Evolutionary conservation across 2,797 vertebrate genomes (phyloP), one percentile per base, ranked within the genome.

Genomic region (Mus minutoides): DNA sequence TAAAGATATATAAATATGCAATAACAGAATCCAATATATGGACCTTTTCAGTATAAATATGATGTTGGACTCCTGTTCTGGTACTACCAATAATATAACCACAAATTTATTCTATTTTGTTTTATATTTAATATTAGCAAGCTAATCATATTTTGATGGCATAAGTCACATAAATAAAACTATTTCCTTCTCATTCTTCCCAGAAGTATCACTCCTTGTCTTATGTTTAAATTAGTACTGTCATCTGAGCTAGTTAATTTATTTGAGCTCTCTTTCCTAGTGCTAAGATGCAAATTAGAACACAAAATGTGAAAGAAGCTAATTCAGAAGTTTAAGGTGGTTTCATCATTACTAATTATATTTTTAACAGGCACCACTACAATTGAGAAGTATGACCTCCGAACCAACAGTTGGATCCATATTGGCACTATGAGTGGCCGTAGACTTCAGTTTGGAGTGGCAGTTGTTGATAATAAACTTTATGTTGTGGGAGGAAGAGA

Each of bases 401-500:
- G 99, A 96, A 99, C 99, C 52, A 99, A 99, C 97, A 99, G 98
- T 7, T 99, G 99, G 99, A 98, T 99, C 82, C 99, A 99, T 85
- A 99, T 99, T 21, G 99, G 99, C 43, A 98, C 99, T 71, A 99
- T 99, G 99, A 99, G 99, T 4, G 99, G 99, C 0, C 99, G 99
- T 34, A 98, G 99, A 94, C 98, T 99, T 71, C 99, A 99, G 98
- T 99, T 99, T 87, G 99, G 99, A 2, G 99, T 99, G 3, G 99
- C 99, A 0, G 99, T 99, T 91, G 99, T 99, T 69, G 99, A 99
- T 97, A 99, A 99, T 98, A 99, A 99, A 92, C 99, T 99, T 49
- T 99, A 99, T 4, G 99, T 99, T 3, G 99, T 99, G 8, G 99
- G 99, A 64, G 99, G 99, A 78, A 99, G 99, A 98, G 99, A 99